A percentile compares a stretch with the other conserved stretches of the same genome.
These are phyloP conservation scores for Nematopogon swammerdamellus DNA, from an alignment of 2,888 invertebrate genomes.

Conservation along the genomic window DNA sequence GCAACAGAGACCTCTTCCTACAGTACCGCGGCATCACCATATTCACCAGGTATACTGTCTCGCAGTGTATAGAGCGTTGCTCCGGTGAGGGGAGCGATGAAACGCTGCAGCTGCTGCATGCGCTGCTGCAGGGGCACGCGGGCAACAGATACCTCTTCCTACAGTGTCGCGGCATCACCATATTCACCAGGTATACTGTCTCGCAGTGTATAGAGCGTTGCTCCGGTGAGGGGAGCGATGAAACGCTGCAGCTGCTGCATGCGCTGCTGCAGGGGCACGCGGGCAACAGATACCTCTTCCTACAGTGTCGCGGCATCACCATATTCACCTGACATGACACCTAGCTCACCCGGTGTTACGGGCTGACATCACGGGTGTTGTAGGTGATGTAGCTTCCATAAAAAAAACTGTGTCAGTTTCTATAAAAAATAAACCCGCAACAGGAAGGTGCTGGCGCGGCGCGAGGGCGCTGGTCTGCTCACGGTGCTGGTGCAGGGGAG, in stretches of 20 bases:
- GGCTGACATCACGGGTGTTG: too few species aligned
- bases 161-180: constrained; percentile 24
- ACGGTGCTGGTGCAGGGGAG: constrained; percentile 23
- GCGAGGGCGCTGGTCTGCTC: constrained; percentile 28
- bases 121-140: constrained; percentile 25
- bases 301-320: too few species aligned
- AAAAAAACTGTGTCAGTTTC: too few species aligned
- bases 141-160: constrained; percentile 28
- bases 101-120: constrained; percentile 26
- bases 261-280: too few species aligned
- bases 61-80: background rate
- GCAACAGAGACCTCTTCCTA: constrained; percentile 27
- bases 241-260: too few species aligned
- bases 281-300: too few species aligned
- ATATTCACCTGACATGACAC: too few species aligned
- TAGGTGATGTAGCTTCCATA: too few species aligned
- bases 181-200: constrained; percentile 28
- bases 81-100: constrained; percentile 12
- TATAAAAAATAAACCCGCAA: too few species aligned
- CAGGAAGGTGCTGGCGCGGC: constrained; percentile 25
- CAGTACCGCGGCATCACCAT: constrained; percentile 27
- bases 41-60: constrained; percentile 26
- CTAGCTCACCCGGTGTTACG: too few species aligned
- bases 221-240: too few species aligned
- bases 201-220: background rate